Base-by-base conservation (phyloP, 2,888 invertebrate species). In the Pachymerium ferrugineum region DNA sequence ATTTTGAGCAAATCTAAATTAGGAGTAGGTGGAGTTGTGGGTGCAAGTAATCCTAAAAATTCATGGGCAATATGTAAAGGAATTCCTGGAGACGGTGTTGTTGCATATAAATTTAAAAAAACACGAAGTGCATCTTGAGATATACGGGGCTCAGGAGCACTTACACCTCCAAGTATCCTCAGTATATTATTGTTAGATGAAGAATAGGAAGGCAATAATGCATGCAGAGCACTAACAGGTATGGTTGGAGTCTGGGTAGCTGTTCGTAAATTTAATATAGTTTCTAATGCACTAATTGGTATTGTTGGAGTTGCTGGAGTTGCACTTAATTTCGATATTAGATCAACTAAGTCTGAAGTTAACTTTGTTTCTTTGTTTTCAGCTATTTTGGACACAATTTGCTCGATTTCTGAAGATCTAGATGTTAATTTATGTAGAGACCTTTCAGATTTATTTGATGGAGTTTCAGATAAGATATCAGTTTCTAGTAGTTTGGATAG, bases 61-160 rank as follows among this genome's bases (percentile, higher is more conserved):
- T 22, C 72, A 38, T 72, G 12, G 3, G 38, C 22, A 14, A 42
- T 12, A 2, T n/a, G 38, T 10, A 72, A 22, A 42, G 72, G 72
- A 42, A 72, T 42, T 8, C 22, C 47, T 12, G 72, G 38, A 22
- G 70, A 3, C 16, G 70, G 29, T 31, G 70, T 70, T 70, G 70
- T 70, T 33, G 70, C 2, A 31, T 29, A 22, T 10, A 30, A 31
- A 31, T 31, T 31, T 31, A 31, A 31, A 3, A 70, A 10, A 14
- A 70, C 8, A 16, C n/a, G n/a, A n/a, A 70, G 33, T 1, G 31
- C 16, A 10, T 29, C 70, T 30, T 29, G 33, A 1, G 30, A 33
- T 12, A 33, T 3, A 31, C 3, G n/a, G 10, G 31, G 30, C 12
- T 12, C 16, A 16, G 70, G 8, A 3, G 68, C 22, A 5, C n/a